A percentile compares a stretch with the other conserved stretches of the same genome.
Conservation (phyloP, 2,888 invertebrate genomes). For the Himalopsyche japonica region DNA sequence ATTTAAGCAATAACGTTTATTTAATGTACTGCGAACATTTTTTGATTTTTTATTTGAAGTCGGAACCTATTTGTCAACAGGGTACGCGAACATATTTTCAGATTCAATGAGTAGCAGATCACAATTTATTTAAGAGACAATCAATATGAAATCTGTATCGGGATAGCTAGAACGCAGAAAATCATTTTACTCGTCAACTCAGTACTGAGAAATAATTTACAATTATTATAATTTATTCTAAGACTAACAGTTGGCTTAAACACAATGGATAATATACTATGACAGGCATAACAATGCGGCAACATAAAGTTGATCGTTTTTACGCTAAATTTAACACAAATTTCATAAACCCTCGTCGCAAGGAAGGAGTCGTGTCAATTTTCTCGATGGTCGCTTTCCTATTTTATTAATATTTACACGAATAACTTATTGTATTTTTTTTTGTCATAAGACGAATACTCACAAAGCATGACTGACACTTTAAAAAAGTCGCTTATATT, state of each 20-base stretch:
- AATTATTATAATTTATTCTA: too few relatives aligned
- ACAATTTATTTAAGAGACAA: too few relatives aligned
- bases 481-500: too few relatives aligned
- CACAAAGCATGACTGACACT: not conserved
- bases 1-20: too few relatives aligned
- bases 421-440: not conserved
- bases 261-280: too few relatives aligned
- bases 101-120: too few relatives aligned
- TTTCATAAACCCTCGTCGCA: not conserved
- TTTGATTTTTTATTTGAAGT: too few relatives aligned
- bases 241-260: too few relatives aligned
- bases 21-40: too few relatives aligned
- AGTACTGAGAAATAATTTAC: too few relatives aligned
- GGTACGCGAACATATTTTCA: too few relatives aligned
- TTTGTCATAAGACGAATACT: not conserved
- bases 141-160: not conserved
- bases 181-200: not conserved
- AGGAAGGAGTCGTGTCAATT: not conserved
- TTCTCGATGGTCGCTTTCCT: not conserved
- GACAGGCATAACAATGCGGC: not conserved
- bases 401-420: not conserved
- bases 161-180: not conserved
- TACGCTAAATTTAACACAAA: not conserved
- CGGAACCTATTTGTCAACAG: too few relatives aligned
- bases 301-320: not conserved